Conservation (phyloP, 2,888 invertebrate species). For the Chaetogeoica ovagalla region DNA sequence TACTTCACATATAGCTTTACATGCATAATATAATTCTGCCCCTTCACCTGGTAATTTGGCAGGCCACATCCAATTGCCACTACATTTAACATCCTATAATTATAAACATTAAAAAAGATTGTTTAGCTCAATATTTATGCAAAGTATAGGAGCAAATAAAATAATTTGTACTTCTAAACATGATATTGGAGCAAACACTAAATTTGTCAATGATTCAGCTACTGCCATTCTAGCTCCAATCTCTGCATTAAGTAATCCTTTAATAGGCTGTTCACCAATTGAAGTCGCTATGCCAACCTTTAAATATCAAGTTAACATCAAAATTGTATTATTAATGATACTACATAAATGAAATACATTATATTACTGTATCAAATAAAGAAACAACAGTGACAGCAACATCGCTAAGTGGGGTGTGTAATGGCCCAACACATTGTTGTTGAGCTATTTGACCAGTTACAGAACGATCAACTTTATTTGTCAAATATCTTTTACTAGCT, state of each 20-base stretch:
- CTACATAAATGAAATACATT: conserved; percentile 1
- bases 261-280: conserved; percentile 96
- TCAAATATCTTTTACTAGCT: conserved; percentile 91
- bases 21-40: conserved; percentile 82
- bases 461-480: conserved; percentile 93
- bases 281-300: conserved; percentile 87
- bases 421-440: conserved; percentile 96
- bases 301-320: background rate
- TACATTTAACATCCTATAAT: conserved; percentile 90
- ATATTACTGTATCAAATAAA: conserved; percentile 71
- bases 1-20: conserved; percentile 81
- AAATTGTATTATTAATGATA: background rate
- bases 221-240: conserved; percentile 93
- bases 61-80: conserved; percentile 99
- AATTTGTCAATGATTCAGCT: conserved; percentile 89
- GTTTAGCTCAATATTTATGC: background rate
- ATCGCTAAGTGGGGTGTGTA: conserved; percentile 94
- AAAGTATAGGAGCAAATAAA: background rate
- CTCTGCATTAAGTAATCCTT: conserved; percentile 79
- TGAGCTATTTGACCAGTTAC: conserved; percentile 94
- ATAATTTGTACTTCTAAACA: conserved; percentile 61
- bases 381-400: conserved; percentile 88
- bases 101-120: conserved; percentile 3
- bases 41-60: conserved; percentile 94
- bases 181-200: conserved; percentile 73